Evolutionary conservation across 1,140 invertebrate genomes (phyloP).

Genomic region (Globodera ellingtonae): DNA sequence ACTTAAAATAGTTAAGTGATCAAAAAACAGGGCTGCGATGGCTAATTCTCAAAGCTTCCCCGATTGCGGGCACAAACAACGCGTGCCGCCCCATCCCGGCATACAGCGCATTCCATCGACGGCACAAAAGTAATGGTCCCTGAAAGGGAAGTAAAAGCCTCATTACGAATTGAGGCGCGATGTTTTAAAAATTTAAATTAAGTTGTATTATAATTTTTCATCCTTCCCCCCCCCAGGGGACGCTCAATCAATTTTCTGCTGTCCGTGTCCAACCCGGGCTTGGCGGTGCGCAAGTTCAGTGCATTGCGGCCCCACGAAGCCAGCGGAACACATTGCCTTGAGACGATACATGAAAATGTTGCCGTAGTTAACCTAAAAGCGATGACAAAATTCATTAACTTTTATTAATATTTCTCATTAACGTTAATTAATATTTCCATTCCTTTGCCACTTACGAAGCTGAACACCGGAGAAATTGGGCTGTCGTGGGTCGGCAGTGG

Average conservation of each 20-base stretch:
- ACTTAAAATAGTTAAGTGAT: too few relatives aligned
- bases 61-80: slow-evolving; percentile 20
- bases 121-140: slow-evolving; percentile 19
- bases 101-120: slow-evolving; percentile 23
- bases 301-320: slow-evolving; percentile 21
- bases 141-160: neutral
- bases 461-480: neutral
- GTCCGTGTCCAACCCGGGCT: neutral
- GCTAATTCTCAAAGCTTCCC: neutral
- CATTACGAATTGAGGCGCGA: too few relatives aligned
- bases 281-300: neutral
- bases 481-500: neutral
- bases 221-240: too few relatives aligned
- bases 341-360: slow-evolving; percentile 20
- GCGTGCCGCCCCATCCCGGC: slow-evolving; percentile 13
- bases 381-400: too few relatives aligned
- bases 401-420: too few relatives aligned
- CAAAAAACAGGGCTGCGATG: too few relatives aligned
- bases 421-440: neutral
- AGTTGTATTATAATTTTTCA: too few relatives aligned
- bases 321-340: neutral
- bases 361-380: slow-evolving; percentile 4
- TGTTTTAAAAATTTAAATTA: too few relatives aligned
- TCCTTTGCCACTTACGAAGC: neutral
- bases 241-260: neutral